Evolutionary conservation across 2,888 invertebrate genomes (phyloP), one percentile per base, ranked within the genome.

Genomic region (Pyrrhia umbra): DNA sequence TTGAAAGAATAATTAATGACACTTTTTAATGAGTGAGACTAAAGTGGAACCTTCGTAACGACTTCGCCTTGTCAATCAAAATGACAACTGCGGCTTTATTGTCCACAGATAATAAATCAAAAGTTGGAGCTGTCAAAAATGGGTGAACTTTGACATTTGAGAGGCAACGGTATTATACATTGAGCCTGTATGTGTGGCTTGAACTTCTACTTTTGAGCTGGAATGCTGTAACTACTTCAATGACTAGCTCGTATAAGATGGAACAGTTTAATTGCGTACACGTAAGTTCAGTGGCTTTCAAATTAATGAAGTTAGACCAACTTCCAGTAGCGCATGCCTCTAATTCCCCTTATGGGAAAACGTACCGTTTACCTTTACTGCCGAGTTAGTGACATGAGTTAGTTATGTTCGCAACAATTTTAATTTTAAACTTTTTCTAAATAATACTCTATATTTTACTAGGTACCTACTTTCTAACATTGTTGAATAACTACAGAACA

Each of bases 71-170:
- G 79, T 77, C 79, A 75, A 62, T 77, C 70, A 65, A 68, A 62
- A 37, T 64, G 70, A 60, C 69, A 74, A 51, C 59, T 47, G 45
- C 20, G 66, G 46, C 50, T 68, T 62, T 68, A 75, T 79, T 79
- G 79, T 79, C 55, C 52, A 59, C 66, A 65, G 75, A 65, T 65
- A 72, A 79, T 79, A 75, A 79, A 79, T 79, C 77, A 75, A 65
- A 67, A 65, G 50, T 47, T 57, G 6, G 16, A 39, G 42, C 45
- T 69, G 74, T 68, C 68, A 74, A 72, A 77, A 73, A 64, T 67
- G 9, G 0, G 13, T 27, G 43, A 70, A 68, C 34, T 66, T 68
- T 60, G 61, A 61, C 46, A 40, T 68, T 69, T 65, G 37, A 45
- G 46, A 64, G 46, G 55, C 47, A 60, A 66, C 43, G 42, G 57